Evolutionary conservation across 1,140 invertebrate genomes (phyloP), one percentile per base, ranked within the genome.

Genomic region (Cydia splendana): DNA sequence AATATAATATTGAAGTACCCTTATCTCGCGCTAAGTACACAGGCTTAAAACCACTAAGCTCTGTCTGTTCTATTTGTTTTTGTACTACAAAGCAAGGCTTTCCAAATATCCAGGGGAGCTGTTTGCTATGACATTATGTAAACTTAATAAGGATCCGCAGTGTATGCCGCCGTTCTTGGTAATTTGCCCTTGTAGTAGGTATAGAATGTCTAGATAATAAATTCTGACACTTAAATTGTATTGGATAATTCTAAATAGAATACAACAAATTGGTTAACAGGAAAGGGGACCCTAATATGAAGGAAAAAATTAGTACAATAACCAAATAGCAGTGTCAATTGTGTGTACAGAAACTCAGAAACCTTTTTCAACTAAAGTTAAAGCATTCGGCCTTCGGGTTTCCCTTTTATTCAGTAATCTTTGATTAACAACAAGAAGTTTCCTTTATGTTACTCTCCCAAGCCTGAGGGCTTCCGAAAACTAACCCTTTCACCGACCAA

Each of bases 371-470:
- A 24, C 18, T 2, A 62, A 62, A 62, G 9, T 62, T 24, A 24
- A 62, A 62, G 9, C n/a, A n/a, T n/a, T n/a, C n/a, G n/a, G 6
- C 2, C 12, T 24, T 10, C 18, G 57, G 57, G 10, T 24, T 62
- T 20, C 20, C 51, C 57, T 62, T 62, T 62, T 62, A 62, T 2
- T 24, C 18, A 20, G 57, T 20, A 20, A 62, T 62, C 57, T 62
- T 62, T 62, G 57, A 62, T 62, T 62, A 34, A 62, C 57, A 62
- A 20, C 9, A 62, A 20, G 57, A 62, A 62, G 57, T 62, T 62
- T 24, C 20, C 57, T 24, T 62, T 12, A 24, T 62, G n/a, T 62
- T 10, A 24, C 18, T 10, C 57, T 62, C 20, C n/a, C 20, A 62
- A 62, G 57, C 57, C 57, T 2, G 57, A 20, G 10, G 57, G 20